Percentiles rank a stretch among this genome's conserved stretches.
Evolutionary conservation across 2,888 invertebrate species (phyloP).

Genomic region (Standfussiana lucernea): DNA sequence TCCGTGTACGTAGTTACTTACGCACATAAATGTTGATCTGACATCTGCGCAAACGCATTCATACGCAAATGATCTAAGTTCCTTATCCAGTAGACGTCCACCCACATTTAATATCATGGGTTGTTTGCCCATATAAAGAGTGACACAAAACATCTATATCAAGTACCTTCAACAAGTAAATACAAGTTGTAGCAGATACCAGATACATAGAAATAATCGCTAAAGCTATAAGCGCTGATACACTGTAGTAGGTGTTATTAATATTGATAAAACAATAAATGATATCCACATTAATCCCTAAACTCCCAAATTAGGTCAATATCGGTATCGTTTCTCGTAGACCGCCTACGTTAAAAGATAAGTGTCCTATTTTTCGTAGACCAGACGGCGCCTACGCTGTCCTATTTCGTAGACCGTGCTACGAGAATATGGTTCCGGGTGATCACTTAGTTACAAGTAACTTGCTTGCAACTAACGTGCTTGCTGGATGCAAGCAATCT

Average conservation of each 20-base stretch:
- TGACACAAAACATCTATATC: slow-evolving; percentile 14
- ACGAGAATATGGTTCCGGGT: slow-evolving; percentile 15
- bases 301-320: slow-evolving; percentile 2
- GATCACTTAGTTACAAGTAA: slow-evolving; percentile 6
- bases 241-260: neutral
- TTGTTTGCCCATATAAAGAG: neutral
- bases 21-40: slow-evolving; percentile 36
- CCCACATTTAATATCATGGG: slow-evolving; percentile 26
- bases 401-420: slow-evolving; percentile 45
- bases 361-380: slow-evolving; percentile 45
- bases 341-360: slow-evolving; percentile 39
- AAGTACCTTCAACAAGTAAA: neutral
- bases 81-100: slow-evolving; percentile 30
- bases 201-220: neutral
- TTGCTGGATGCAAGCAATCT: too few species aligned
- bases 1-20: slow-evolving; percentile 47
- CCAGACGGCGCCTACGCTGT: slow-evolving; percentile 41
- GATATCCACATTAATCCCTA: slow-evolving; percentile 5
- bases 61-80: slow-evolving; percentile 31
- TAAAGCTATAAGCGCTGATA: neutral
- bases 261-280: slow-evolving; percentile 12
- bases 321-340: slow-evolving; percentile 40
- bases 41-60: slow-evolving; percentile 48
- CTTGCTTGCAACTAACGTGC: neutral
- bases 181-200: neutral